Base-by-base conservation (phyloP, 2,797 vertebrate species). In the Siniperca scherzeri region DNA sequence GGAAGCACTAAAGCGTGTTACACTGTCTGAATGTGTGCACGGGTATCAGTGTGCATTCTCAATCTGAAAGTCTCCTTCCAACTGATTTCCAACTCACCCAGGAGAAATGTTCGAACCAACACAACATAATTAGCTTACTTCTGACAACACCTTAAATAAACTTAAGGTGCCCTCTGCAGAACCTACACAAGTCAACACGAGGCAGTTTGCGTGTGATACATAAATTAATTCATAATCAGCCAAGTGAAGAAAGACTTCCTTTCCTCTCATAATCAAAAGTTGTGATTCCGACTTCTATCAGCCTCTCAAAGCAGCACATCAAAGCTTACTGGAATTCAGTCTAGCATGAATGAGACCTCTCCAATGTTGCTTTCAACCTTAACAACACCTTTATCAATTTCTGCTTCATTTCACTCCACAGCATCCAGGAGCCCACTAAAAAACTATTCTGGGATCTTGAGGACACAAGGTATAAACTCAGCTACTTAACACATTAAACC, bases 141-240 rank as follows among this genome's bases (percentile, higher is more conserved):
- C 68, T 64, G 56, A 84, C 69, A 67, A 60, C 80, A 67, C 69
- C 75, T 82, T 70, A 66, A 84, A 81, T 60, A 79, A 88, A 83
- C 53, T 53, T 56, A 22, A 79, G 81, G 38, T 65, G 60, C 30
- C 56, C 68, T 72, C 55, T 53, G 65, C 38, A 48, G 52, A 82
- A 27, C 40, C 42, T 27, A 50, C 50, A 55, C 38, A 14, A 77
- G 85, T 77, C 70, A 59, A 81, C 74, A 40, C 33, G 0, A 79
- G 62, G 22, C 22, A 30, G 66, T 83, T 85, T 79, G 80, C 36
- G 42, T 73, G 56, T 36, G 70, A 82, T 84, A 53, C 76, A 81
- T 80, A 80, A 30, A 91, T 85, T 81, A 87, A 87, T 80, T 83
- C 68, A 25, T 82, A 71, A 76, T 88, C 79, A 84, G 67, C 56